phyloP scores from a whole-genome alignment of 2,113 vertebrate species.

The Pandion haliaetus region DNA sequence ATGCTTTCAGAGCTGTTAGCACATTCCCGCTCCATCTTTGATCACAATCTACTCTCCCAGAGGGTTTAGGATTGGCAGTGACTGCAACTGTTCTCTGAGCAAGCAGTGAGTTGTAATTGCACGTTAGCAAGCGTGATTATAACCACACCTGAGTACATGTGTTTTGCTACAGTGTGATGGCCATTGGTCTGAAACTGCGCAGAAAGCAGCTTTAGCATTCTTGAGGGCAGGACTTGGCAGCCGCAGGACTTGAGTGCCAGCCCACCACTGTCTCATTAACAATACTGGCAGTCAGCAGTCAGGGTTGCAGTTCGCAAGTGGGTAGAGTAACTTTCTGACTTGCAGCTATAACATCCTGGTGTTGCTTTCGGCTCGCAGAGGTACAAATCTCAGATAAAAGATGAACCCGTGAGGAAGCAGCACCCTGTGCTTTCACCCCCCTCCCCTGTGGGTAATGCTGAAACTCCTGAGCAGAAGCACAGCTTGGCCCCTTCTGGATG shows the following conservation, averaged over 20 bases:
- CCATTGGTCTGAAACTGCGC: background rate
- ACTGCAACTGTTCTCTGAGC: conserved; percentile 3
- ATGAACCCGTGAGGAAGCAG: background rate
- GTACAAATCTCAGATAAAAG: background rate
- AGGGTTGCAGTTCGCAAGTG: background rate
- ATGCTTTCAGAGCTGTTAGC: background rate
- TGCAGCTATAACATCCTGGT: background rate
- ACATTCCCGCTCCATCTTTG: background rate
- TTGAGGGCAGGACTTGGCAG: conserved; percentile 53
- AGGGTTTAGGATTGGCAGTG: conserved; percentile 11
- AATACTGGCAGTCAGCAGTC: background rate
- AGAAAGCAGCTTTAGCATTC: background rate
- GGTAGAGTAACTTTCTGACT: background rate
- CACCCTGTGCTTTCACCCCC: background rate
- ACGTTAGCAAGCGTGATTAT: conserved; percentile 7
- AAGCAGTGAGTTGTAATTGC: conserved; percentile 49
- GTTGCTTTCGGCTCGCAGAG: background rate
- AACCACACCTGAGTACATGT: conserved; percentile 57
- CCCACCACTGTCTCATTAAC: background rate
- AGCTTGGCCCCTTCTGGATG: background rate
- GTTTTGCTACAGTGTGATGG: background rate
- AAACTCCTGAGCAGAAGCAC: background rate
- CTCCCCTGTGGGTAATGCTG: background rate
- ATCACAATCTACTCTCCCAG: conserved; percentile 32
- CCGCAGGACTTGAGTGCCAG: background rate